These are phyloP conservation scores for Eristalis intricaria DNA, from an alignment of 2,888 invertebrate species.

Conservation along the genomic window DNA sequence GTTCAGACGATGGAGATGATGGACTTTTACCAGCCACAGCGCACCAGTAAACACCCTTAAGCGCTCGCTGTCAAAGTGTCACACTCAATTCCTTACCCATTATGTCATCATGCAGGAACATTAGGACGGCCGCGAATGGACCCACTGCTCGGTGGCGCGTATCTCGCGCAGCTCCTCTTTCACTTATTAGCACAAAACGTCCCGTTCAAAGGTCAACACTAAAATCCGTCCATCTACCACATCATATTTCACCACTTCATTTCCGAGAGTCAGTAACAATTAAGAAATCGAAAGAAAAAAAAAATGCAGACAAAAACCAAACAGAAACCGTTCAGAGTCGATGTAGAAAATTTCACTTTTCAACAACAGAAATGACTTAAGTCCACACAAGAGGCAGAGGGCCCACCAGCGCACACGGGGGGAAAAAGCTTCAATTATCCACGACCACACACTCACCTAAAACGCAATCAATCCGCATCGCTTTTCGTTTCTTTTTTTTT, in stretches of 20 bases:
- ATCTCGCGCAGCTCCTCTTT: conserved; percentile 7
- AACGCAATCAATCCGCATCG: conserved; percentile 63
- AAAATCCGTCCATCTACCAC: conserved; percentile 6
- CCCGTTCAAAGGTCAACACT: conserved; percentile 32
- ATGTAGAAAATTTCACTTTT: conserved; percentile 57
- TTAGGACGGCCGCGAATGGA: background rate
- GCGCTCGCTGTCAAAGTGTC: background rate
- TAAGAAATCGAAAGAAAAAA: conserved; percentile 8
- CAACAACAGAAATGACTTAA: conserved; percentile 49
- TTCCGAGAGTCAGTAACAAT: conserved; percentile 21
- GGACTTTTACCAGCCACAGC: background rate
- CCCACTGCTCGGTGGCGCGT: too few species aligned
- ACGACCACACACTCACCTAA: conserved; percentile 61
- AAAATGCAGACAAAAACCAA: background rate
- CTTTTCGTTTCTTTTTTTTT: conserved; percentile 36
- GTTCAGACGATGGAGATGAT: background rate
- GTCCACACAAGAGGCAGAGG: conserved; percentile 6
- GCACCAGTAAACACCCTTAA: background rate
- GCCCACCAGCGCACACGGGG: background rate
- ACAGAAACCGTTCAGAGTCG: conserved; percentile 1
- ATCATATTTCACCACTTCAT: conserved; percentile 45
- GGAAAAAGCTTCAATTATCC: conserved; percentile 45
- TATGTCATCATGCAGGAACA: background rate
- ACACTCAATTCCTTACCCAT: conserved; percentile 19
- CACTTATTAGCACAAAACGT: conserved; percentile 24